Evolutionary conservation across 2,113 vertebrate species (phyloP).

Genomic region (Aviceda subcristata): DNA sequence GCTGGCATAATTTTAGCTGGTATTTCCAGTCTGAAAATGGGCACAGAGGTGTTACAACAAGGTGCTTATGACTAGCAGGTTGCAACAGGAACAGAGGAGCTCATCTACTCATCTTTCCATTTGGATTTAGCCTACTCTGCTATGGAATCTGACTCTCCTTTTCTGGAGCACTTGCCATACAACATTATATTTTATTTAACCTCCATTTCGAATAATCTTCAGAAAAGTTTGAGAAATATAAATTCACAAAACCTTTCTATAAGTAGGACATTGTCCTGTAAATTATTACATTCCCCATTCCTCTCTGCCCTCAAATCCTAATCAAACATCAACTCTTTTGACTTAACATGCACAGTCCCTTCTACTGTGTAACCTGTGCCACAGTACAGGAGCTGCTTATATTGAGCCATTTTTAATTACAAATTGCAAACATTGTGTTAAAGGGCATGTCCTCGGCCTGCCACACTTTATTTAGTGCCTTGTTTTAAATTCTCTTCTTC

Average conservation of each 20-base stretch:
- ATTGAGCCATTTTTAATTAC: background rate
- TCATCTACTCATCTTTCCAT: background rate
- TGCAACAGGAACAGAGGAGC: background rate
- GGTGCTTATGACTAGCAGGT: background rate
- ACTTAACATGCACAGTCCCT: background rate
- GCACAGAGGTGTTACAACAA: background rate
- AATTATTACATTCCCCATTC: background rate
- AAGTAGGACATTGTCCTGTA: background rate
- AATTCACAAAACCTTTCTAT: background rate
- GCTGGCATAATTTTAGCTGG: background rate
- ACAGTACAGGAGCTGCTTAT: background rate
- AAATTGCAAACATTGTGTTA: background rate
- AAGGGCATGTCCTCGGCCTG: background rate
- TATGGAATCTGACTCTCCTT: background rate
- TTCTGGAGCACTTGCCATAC: background rate
- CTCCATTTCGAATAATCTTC: background rate
- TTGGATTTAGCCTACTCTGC: background rate
- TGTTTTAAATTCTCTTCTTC: background rate
- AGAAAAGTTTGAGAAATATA: background rate
- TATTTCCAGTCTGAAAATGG: background rate
- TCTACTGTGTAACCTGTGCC: background rate
- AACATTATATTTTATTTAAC: background rate
- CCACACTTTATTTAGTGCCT: background rate
- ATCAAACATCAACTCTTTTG: background rate
- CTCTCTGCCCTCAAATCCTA: background rate